A percentile compares a stretch with the other conserved stretches of the same genome.
These are phyloP conservation scores for Chinchilla lanigera DNA, from an alignment of 2,113 vertebrate genomes.

Conservation along the genomic window DNA sequence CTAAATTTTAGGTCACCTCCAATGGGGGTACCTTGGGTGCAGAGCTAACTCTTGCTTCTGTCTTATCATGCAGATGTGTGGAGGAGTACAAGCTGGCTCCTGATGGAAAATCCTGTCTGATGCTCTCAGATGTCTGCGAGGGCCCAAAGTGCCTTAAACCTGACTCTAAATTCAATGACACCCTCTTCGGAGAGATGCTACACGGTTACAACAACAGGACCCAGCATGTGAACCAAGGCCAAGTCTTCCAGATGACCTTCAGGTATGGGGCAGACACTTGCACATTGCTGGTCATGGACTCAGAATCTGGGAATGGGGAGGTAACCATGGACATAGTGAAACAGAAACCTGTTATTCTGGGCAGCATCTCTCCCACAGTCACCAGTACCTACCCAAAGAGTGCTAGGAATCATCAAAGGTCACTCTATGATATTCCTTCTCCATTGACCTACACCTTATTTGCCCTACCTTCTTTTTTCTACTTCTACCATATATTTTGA, in stretches of 20 bases:
- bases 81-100: constrained; percentile 97
- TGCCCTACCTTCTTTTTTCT: not conserved
- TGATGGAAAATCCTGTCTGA: constrained; percentile 96
- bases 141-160: constrained; percentile 93
- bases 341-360: not conserved
- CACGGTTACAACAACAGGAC: constrained; percentile 97
- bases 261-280: constrained; percentile 86
- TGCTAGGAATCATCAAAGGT: not conserved
- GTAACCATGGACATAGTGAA: not conserved
- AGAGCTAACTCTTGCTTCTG: constrained; percentile 8
- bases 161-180: constrained; percentile 94
- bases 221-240: constrained; percentile 95
- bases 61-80: constrained; percentile 90
- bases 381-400: fast-evolving
- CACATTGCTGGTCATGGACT: not conserved
- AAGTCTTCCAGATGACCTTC: constrained; percentile 99
- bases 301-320: not conserved
- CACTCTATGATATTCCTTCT: not conserved
- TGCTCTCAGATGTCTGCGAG: constrained; percentile 95
- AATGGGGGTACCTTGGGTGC: not conserved
- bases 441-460: not conserved
- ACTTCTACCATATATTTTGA: constrained; percentile 23
- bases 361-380: not conserved
- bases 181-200: constrained; percentile 98
- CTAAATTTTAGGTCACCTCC: constrained; percentile 54